A percentile compares a stretch with the other conserved stretches of the same genome.
These are phyloP conservation scores for Lepidurus packardi DNA, from an alignment of 1,140 invertebrate species.

Conservation along the genomic window DNA sequence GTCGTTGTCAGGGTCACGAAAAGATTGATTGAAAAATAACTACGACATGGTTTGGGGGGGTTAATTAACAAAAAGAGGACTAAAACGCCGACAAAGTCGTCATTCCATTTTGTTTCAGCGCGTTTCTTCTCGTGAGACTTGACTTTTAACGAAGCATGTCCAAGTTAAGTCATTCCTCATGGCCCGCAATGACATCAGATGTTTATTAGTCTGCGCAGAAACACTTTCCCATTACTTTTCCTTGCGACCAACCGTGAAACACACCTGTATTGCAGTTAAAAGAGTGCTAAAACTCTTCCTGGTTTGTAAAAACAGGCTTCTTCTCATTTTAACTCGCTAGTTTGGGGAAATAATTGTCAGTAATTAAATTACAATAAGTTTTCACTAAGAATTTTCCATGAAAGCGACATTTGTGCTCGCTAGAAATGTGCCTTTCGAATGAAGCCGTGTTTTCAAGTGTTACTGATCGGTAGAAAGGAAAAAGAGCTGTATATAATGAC, in stretches of 20 bases:
- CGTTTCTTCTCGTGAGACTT: background rate
- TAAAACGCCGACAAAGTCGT: background rate
- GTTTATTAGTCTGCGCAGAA: background rate
- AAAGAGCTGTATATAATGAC: background rate
- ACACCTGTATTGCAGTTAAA: background rate
- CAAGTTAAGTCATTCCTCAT: background rate
- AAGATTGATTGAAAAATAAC: constrained; percentile 11
- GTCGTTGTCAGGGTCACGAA: background rate
- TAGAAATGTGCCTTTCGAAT: too few species aligned
- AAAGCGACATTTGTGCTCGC: too few species aligned
- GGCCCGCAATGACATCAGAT: background rate
- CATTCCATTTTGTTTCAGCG: background rate
- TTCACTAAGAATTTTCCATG: too few species aligned
- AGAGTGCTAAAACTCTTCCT: background rate
- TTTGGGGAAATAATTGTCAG: too few species aligned
- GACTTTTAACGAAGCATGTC: background rate
- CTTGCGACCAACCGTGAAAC: background rate
- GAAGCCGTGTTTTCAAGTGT: background rate
- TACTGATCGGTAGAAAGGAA: background rate
- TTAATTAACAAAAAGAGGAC: background rate
- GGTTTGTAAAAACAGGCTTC: too few species aligned
- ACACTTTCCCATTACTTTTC: background rate
- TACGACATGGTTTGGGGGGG: background rate
- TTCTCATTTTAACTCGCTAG: too few species aligned
- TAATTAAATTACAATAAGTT: too few species aligned